phyloP scores from a whole-genome alignment of 2,113 vertebrate species.

The Phyllopteryx taeniolatus region DNA sequence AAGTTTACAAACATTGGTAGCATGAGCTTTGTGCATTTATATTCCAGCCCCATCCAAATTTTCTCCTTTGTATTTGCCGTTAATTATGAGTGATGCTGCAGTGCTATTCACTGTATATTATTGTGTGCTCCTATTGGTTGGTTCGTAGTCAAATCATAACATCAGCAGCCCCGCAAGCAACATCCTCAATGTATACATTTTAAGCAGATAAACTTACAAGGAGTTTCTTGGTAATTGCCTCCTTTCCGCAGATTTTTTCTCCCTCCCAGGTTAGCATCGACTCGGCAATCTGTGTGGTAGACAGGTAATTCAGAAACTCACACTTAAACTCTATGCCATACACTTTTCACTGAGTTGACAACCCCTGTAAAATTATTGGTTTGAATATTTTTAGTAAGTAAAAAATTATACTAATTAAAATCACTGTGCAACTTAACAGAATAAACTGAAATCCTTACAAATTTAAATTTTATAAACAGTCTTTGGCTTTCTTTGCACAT shows the following conservation, averaged over 20 bases:
- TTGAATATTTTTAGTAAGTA: background rate
- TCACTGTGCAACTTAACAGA: background rate
- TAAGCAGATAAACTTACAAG: slow-evolving; percentile 74
- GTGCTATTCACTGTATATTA: background rate
- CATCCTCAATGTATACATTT: background rate
- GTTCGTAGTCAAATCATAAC: background rate
- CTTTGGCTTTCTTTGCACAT: background rate
- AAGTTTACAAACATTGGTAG: background rate
- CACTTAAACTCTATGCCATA: background rate
- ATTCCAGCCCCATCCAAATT: background rate
- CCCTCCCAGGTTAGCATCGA: slow-evolving; percentile 99
- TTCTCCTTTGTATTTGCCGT: background rate
- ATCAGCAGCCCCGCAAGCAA: background rate
- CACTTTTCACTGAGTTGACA: background rate
- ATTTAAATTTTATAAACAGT: background rate
- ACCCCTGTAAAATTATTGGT: background rate
- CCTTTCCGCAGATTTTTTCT: slow-evolving; percentile 96
- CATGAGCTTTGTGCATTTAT: background rate
- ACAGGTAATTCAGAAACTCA: background rate
- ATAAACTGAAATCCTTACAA: background rate
- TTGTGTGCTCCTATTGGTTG: background rate
- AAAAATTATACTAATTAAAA: background rate
- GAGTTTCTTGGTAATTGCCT: slow-evolving; percentile 94
- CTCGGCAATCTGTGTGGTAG: slow-evolving; percentile 81
- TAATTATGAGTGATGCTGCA: background rate